These are phyloP conservation scores for Chondrosia reniformis DNA, from an alignment of 37 sponge, comb jelly and placozoan species.

Conservation along the genomic window DNA sequence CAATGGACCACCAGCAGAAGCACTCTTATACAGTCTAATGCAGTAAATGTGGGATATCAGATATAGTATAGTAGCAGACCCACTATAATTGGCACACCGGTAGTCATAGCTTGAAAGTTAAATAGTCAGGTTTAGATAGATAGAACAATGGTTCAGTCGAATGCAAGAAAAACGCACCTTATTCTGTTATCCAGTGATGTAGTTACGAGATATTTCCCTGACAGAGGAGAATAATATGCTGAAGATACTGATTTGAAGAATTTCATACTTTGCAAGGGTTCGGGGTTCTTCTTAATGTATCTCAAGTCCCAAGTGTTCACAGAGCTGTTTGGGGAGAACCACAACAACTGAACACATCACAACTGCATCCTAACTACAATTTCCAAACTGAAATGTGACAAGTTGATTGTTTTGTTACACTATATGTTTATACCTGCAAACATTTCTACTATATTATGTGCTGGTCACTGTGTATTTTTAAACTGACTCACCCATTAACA, in stretches of 20 bases:
- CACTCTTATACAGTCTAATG: neutral
- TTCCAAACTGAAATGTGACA: too few species aligned
- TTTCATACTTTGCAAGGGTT: neutral
- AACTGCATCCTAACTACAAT: too few species aligned
- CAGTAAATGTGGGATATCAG: too few species aligned
- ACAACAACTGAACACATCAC: neutral
- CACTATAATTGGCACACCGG: too few species aligned
- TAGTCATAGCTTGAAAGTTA: neutral
- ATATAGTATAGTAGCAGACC: too few species aligned
- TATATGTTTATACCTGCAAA: neutral
- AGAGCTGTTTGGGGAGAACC: neutral
- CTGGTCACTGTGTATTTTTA: neutral
- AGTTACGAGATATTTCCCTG: neutral
- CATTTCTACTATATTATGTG: neutral
- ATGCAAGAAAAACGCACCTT: neutral
- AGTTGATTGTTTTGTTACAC: too few species aligned
- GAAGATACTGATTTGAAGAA: slow-evolving; percentile 2
- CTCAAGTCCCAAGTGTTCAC: slow-evolving; percentile 5
- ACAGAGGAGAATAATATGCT: slow-evolving; percentile 3
- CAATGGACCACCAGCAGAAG: neutral
- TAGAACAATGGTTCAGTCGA: too few species aligned
- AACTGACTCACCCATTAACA: slow-evolving; percentile 5
- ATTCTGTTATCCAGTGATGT: slow-evolving; percentile 20
- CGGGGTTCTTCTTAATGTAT: neutral
- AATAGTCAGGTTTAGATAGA: too few species aligned